phyloP scores from a whole-genome alignment of 2,797 vertebrate species.

The Cottoperca gobio region DNA sequence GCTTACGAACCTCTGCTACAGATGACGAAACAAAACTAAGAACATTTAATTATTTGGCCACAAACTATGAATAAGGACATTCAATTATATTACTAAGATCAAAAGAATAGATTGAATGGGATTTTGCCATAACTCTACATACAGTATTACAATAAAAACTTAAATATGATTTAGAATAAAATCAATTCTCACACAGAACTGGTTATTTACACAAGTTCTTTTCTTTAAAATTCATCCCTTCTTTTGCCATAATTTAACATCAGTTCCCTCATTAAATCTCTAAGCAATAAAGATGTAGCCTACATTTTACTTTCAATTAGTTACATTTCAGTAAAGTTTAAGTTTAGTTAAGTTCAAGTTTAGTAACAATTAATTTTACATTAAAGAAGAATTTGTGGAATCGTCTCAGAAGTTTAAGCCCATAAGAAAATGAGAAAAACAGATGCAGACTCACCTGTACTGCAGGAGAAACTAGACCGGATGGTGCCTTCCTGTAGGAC shows the following conservation, averaged over 20 bases:
- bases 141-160: background rate
- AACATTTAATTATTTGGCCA: background rate
- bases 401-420: background rate
- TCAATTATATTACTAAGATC: background rate
- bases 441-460: slow-evolving; percentile 66
- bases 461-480: slow-evolving; percentile 54
- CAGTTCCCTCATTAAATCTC: background rate
- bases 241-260: background rate
- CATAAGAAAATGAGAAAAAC: background rate
- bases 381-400: background rate
- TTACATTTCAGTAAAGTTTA: background rate
- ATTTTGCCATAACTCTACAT: background rate
- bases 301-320: background rate
- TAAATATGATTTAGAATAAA: background rate
- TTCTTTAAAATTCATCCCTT: background rate
- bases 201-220: background rate
- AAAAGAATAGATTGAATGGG: background rate
- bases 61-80: background rate
- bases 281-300: background rate
- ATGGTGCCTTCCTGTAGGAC: slow-evolving; percentile 49
- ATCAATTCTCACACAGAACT: background rate
- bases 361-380: background rate
- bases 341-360: background rate
- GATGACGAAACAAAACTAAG: background rate
- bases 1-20: background rate